Base-by-base conservation (phyloP, 92 coral and sea anemone species). In the Epizoanthus rinbou region DNA sequence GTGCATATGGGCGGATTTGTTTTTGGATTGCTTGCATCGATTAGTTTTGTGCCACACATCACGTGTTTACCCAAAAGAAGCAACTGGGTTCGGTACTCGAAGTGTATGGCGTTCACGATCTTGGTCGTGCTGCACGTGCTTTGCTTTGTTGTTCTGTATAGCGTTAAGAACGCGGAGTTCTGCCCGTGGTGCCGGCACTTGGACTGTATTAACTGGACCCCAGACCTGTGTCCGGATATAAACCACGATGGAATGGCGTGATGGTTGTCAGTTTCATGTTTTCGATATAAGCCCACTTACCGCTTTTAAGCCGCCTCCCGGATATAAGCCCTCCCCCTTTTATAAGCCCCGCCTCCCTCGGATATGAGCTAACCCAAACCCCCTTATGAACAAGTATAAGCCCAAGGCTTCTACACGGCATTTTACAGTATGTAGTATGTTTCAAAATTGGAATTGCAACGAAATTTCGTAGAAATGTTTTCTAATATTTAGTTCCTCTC, bases 1-100 rank as follows among this genome's bases (percentile, higher is more conserved):
- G 98, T 93, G 8, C 98, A 93, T 64, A 84, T 93, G 13, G 98
- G 98, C 23, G 98, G 98, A 4, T 93, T 93, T 54, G 9, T 93
- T 39, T 93, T 93, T 70, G 98, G 98, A 31, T 10, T 91, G 41
- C 65, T 93, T 19, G 86, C 90, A 1, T 83, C 98, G 3, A 31
- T 93, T 15, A 71, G 85, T 14, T 78, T 93, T 22, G 85, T 87
- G 24, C 88, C 89, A 10, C 73, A 80, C 39, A 50, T 47, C 72
- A 58, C 53, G 10, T 59, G 52, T 43, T 35, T 68, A 62, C 23
- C 24, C 31, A 8, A 31, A 17, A 80, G 75, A 45, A 75, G 76
- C 57, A 86, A 57, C 21, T 89, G 94, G 74, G 69, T 69, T 75
- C 71, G 81, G 69, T 70, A 14, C 23, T 37, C 66, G 21, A 90